phyloP scores from a whole-genome alignment of 2,113 vertebrate species.

The Micronycteris hirsuta region DNA sequence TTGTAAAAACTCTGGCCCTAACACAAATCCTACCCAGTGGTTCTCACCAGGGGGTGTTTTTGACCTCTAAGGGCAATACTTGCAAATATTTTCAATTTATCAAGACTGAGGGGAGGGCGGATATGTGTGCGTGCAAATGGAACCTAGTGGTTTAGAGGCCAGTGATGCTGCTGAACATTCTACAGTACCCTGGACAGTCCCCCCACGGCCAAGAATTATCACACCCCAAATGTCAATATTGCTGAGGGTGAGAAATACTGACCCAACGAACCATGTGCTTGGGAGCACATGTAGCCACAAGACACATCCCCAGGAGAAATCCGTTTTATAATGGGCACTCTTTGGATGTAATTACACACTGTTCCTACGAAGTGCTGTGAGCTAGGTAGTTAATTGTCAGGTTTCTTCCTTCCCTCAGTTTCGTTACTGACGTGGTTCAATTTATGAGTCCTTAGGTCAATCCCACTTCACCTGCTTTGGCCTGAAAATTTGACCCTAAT shows the following conservation, averaged over 20 bases:
- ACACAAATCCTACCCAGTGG: not conserved
- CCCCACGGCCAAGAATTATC: not conserved
- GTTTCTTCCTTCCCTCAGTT: not conserved
- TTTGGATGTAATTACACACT: fast-evolving
- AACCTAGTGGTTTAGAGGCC: not conserved
- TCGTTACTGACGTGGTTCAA: not conserved
- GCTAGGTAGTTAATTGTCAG: fast-evolving
- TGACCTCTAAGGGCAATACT: not conserved
- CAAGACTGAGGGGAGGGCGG: not conserved
- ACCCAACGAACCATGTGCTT: not conserved
- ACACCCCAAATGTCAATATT: not conserved
- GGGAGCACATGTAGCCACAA: not conserved
- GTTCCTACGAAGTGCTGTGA: not conserved
- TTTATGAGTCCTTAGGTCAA: not conserved
- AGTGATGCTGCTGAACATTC: not conserved
- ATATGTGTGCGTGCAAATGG: not conserved
- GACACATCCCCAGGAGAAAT: not conserved
- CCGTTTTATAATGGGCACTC: not conserved
- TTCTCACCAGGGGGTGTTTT: not conserved
- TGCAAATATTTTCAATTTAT: not conserved
- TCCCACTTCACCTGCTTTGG: not conserved
- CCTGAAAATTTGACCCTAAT: not conserved
- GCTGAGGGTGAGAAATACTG: not conserved
- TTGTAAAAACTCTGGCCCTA: not conserved
- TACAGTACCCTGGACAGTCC: not conserved